Percentiles rank a stretch among this genome's conserved stretches.
Conservation (phyloP, 2,888 invertebrate species). For the Callyntrura guangdongensis region DNA sequence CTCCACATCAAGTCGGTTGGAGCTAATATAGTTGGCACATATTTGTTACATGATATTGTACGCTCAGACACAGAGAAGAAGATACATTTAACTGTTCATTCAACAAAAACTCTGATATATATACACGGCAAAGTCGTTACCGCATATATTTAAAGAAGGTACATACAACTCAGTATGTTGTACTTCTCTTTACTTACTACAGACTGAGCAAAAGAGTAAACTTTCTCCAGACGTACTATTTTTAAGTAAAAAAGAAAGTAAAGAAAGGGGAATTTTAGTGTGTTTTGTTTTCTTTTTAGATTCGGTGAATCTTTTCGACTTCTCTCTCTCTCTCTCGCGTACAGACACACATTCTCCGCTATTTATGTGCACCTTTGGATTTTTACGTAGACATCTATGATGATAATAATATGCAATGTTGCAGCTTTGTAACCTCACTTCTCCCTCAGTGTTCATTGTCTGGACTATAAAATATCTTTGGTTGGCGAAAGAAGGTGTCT, state of each 20-base stretch:
- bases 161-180: neutral
- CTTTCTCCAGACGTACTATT: conserved; percentile 50
- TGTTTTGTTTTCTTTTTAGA: conserved; percentile 47
- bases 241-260: conserved; percentile 43
- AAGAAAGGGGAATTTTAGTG: neutral
- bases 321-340: neutral
- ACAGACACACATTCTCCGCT: neutral
- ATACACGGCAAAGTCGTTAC: neutral
- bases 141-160: neutral
- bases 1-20: conserved; percentile 14
- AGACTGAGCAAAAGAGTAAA: conserved; percentile 52
- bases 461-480: conserved; percentile 54
- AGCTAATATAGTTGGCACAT: conserved; percentile 68
- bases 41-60: conserved; percentile 43
- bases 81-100: neutral
- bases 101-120: neutral
- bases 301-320: conserved; percentile 27
- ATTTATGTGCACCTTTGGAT: neutral
- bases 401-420: neutral
- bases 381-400: neutral
- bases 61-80: neutral
- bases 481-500: conserved; percentile 22
- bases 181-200: no score
- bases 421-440: neutral
- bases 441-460: conserved; percentile 36